phyloP scores from a whole-genome alignment of 2,113 vertebrate species.

The Rhinolophus sinicus region DNA sequence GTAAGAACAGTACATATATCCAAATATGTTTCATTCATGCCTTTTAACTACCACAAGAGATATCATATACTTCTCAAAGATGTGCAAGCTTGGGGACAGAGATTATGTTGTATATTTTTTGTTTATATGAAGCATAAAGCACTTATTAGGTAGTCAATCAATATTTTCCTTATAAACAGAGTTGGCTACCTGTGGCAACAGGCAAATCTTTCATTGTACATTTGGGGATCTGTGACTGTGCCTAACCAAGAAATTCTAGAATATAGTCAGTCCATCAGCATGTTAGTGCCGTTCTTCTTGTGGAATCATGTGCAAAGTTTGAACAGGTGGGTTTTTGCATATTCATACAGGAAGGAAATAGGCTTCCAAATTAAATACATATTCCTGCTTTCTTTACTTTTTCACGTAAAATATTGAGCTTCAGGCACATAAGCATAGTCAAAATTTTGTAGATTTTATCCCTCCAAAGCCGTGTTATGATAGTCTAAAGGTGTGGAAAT shows the following conservation, averaged over 20 bases:
- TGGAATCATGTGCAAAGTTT: not conserved
- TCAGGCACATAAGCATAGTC: slow-evolving; percentile 42
- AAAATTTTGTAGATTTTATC: slow-evolving; percentile 58
- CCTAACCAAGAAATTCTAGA: not conserved
- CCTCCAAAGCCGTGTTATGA: not conserved
- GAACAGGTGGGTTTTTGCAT: slow-evolving; percentile 80
- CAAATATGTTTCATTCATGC: not conserved
- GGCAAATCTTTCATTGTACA: not conserved
- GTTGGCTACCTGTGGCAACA: not conserved
- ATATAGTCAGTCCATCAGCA: not conserved
- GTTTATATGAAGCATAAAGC: not conserved
- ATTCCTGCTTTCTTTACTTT: slow-evolving; percentile 77
- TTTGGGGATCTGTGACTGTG: not conserved
- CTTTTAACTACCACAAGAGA: not conserved
- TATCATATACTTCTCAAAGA: not conserved
- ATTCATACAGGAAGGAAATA: slow-evolving; percentile 67
- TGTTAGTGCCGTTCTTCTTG: not conserved
- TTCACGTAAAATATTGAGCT: slow-evolving; percentile 29
- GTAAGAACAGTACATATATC: not conserved
- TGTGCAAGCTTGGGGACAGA: not conserved
- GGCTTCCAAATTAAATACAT: slow-evolving; percentile 57
- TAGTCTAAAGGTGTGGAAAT: not conserved
- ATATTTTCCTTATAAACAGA: not conserved
- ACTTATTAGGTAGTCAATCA: not conserved
- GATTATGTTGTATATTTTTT: not conserved